Evolutionary conservation across 2,797 vertebrate species (phyloP), one percentile per base, ranked within the genome.

Genomic region (Alauda arvensis): DNA sequence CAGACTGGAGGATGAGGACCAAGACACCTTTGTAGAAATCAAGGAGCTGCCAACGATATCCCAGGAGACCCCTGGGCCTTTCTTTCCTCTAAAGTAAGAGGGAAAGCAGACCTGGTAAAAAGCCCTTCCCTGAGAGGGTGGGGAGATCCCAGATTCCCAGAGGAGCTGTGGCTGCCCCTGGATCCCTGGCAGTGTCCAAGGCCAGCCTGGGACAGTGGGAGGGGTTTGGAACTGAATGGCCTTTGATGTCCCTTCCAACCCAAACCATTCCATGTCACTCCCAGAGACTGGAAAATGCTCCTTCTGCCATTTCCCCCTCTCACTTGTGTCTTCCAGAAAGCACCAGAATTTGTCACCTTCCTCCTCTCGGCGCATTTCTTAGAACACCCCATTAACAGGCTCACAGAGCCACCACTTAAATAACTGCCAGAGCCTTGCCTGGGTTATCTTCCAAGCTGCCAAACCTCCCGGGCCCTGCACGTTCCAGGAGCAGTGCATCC

Each of bases 361-460:
- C 72, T 85, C 59, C 77, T 83, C 79, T 56, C 8, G 12, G 39
- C 3, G 4, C 39, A 63, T 61, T 81, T 80, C 77, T 93, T 78
- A 74, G 61, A 66, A 48, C 43, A 70, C n/a, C 9, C 83, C 93
- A 89, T 87, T 90, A 90, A n/a, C 45, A 16, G 70, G 49, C 91
- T 91, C 87, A 79, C 51, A 76, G 93, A 87, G 62, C 71, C 57
- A 9, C 49, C n/a, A 78, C 90, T 91, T 74, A 17, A 74, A 48
- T 79, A 82, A 93, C 85, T 66, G 62, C 37, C 12, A 1, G 89
- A 84, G 68, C 67, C 5, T 16, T 77, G 46, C 40, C 66, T 77
- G 81, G 34, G 72, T 24, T 87, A 39, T n/a, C 75, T 65, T 31
- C 61, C 60, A 39, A 61, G 56, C 75, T 84, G 91, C 75, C 87